A percentile compares a stretch with the other conserved stretches of the same genome.
These are phyloP conservation scores for Capricornis sumatraensis DNA, from an alignment of 2,113 vertebrate genomes.

Conservation along the genomic window DNA sequence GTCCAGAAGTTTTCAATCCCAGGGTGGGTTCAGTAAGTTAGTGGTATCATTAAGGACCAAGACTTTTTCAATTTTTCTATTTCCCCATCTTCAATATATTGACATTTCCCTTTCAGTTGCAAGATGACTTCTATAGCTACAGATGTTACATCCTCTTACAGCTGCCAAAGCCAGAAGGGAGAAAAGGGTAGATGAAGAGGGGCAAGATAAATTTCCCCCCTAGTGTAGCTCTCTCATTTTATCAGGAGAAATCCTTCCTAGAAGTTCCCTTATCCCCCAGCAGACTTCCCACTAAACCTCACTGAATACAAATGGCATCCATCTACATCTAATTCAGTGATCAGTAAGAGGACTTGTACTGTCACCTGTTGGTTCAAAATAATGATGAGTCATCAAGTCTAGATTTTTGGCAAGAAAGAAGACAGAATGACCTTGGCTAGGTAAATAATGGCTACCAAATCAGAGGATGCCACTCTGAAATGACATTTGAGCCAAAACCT, in stretches of 20 bases:
- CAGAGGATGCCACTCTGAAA: not conserved
- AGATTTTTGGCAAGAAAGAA: not conserved
- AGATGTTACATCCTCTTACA: not conserved
- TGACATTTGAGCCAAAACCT: not conserved
- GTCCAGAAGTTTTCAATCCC: not conserved
- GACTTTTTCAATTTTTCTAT: not conserved
- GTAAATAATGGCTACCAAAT: not conserved
- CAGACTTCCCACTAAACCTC: not conserved
- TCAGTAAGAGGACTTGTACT: not conserved
- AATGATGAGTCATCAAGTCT: not conserved
- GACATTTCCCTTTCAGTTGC: not conserved
- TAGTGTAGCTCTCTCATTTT: not conserved
- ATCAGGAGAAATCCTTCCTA: not conserved
- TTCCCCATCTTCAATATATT: not conserved
- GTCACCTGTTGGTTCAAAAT: not conserved
- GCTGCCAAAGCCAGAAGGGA: not conserved
- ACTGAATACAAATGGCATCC: not conserved
- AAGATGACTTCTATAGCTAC: not conserved
- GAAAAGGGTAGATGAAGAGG: not conserved
- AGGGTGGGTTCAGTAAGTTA: not conserved
- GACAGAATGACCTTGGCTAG: too few relatives aligned
- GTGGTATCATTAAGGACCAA: not conserved
- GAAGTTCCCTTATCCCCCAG: not conserved
- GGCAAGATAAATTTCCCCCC: not conserved
- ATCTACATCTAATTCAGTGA: not conserved